These are phyloP conservation scores for Falco novaeseelandiae DNA, from an alignment of 2,797 vertebrate species.

Conservation along the genomic window DNA sequence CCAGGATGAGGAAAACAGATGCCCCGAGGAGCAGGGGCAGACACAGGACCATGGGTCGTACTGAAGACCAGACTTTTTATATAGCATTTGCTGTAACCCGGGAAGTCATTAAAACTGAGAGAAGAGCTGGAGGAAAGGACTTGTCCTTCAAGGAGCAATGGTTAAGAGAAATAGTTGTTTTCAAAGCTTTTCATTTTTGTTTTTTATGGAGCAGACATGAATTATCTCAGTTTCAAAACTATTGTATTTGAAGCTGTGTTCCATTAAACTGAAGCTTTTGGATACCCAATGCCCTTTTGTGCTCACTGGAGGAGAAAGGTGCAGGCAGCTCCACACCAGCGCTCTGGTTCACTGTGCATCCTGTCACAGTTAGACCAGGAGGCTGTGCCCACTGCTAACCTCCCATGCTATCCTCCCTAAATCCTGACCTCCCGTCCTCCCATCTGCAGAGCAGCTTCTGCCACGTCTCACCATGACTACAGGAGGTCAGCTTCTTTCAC, in stretches of 20 bases:
- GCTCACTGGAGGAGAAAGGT: neutral
- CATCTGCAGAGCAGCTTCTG: neutral
- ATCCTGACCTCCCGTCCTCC: neutral
- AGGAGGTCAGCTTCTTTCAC: rapidly evolving
- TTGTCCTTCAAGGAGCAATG: neutral
- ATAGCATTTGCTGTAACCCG: neutral
- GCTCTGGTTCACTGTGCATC: neutral
- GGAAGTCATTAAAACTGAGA: neutral
- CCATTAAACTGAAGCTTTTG: neutral
- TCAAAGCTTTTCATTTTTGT: neutral
- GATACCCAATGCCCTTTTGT: neutral
- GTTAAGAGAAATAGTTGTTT: neutral
- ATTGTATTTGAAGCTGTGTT: neutral
- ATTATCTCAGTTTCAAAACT: neutral
- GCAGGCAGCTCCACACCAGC: neutral
- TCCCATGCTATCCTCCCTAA: rapidly evolving
- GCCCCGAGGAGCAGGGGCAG: neutral
- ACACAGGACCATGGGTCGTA: neutral
- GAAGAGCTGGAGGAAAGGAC: neutral
- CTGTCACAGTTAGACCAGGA: neutral
- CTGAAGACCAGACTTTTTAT: neutral
- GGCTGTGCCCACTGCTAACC: neutral
- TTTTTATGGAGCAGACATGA: neutral
- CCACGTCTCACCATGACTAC: rapidly evolving
- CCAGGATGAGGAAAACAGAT: neutral